Evolutionary conservation across 2,888 invertebrate species (phyloP).

Genomic region (Ametastegia equiseti): DNA sequence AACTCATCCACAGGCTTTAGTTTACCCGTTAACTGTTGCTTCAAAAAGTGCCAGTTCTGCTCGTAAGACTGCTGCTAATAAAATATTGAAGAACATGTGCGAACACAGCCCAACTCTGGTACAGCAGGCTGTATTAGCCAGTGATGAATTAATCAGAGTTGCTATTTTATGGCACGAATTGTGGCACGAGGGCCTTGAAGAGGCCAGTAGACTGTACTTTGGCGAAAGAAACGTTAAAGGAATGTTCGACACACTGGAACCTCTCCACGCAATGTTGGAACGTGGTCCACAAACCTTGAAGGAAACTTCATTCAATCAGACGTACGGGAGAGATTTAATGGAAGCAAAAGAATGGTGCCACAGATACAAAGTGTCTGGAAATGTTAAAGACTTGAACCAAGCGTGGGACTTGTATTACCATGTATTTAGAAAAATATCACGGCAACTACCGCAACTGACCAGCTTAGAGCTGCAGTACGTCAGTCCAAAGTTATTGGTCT

Average conservation of each 20-base stretch:
- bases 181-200: conserved; percentile 99
- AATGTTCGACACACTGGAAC: conserved; percentile 97
- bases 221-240: conserved; percentile 97
- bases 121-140: conserved; percentile 96
- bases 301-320: conserved; percentile 97
- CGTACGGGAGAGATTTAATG: conserved; percentile 95
- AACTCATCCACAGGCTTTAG: conserved; percentile 97
- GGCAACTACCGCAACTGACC: conserved; percentile 94
- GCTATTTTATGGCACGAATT: conserved; percentile 99
- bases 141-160: conserved; percentile 97
- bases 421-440: conserved; percentile 96
- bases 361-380: conserved; percentile 89
- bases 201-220: conserved; percentile 95
- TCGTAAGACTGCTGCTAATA: conserved; percentile 94
- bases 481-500: conserved; percentile 92
- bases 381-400: conserved; percentile 95
- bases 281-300: conserved; percentile 96
- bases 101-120: conserved; percentile 96
- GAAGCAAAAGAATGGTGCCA: conserved; percentile 98
- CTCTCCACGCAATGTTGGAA: conserved; percentile 95
- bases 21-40: conserved; percentile 98
- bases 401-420: conserved; percentile 99
- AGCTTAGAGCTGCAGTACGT: conserved; percentile 96
- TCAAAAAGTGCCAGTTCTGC: conserved; percentile 94
- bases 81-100: conserved; percentile 96